Evolutionary conservation across 1,140 invertebrate species (phyloP).

Genomic region (Eulimnadia texana): DNA sequence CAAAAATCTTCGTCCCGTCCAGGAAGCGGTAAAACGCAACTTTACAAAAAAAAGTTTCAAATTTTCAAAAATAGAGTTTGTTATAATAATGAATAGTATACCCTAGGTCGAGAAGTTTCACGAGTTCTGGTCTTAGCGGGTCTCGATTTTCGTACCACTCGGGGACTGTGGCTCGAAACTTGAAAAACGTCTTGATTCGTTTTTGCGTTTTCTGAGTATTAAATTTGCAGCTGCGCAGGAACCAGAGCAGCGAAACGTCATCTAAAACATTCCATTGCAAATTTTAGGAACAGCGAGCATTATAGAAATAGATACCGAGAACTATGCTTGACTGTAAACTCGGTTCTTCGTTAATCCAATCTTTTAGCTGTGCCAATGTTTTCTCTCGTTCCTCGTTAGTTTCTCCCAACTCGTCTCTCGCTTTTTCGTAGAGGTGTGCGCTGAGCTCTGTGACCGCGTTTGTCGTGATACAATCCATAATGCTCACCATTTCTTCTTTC

Average conservation of each 20-base stretch:
- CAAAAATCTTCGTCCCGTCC: constrained; percentile 34
- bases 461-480: too few species aligned
- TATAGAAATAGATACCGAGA: not conserved
- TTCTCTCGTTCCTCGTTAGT: constrained; percentile 5
- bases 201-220: constrained; percentile 37
- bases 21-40: constrained; percentile 41
- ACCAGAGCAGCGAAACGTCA: constrained; percentile 39
- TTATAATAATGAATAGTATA: constrained; percentile 5
- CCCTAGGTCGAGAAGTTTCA: constrained; percentile 40
- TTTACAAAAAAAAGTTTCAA: constrained; percentile 21
- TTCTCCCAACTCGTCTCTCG: constrained; percentile 2
- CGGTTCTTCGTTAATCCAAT: not conserved
- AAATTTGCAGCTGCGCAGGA: constrained; percentile 44
- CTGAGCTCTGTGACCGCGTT: too few species aligned
- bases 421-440: not conserved
- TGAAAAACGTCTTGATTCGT: constrained; percentile 41
- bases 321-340: not conserved
- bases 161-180: constrained; percentile 33
- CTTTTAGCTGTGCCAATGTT: not conserved
- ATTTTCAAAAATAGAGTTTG: not conserved
- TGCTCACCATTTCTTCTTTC: too few species aligned
- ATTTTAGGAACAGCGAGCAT: too few species aligned
- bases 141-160: constrained; percentile 46
- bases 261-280: too few species aligned
- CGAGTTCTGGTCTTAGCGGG: constrained; percentile 38